phyloP scores from a whole-genome alignment of 2,888 invertebrate species.

The Plutella xylostella region DNA sequence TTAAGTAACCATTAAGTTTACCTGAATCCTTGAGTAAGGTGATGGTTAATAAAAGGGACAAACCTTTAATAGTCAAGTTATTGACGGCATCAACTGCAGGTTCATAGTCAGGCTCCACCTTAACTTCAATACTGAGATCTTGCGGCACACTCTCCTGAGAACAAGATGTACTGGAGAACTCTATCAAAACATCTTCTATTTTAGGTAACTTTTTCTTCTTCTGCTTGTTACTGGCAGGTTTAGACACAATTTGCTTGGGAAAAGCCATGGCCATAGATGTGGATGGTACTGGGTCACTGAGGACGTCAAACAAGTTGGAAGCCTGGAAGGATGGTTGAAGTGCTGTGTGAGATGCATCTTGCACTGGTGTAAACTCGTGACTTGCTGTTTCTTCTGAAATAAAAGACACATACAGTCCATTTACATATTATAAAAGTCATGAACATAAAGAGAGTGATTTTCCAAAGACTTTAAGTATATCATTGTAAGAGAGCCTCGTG shows the following conservation, averaged over 20 bases:
- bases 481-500: no score
- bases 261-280: conserved; percentile 35
- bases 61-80: conserved; percentile 31
- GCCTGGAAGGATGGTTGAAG: conserved; percentile 15
- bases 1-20: no score
- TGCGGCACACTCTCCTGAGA: conserved; percentile 42
- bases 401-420: not conserved
- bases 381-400: conserved; percentile 29
- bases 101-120: conserved; percentile 31
- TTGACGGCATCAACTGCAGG: conserved; percentile 20
- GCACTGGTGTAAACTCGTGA: conserved; percentile 36
- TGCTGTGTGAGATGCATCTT: conserved; percentile 26
- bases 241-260: conserved; percentile 28
- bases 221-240: conserved; percentile 8
- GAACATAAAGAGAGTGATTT: no score
- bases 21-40: no score
- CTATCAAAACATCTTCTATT: conserved; percentile 37
- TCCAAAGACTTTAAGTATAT: no score
- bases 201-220: conserved; percentile 27
- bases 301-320: conserved; percentile 40
- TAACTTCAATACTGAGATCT: conserved; percentile 17
- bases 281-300: conserved; percentile 42
- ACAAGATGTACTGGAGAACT: conserved; percentile 43
- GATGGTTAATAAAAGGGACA: no score
- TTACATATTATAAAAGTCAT: no score